Conservation (phyloP, 2,113 vertebrate genomes). For the Hydropotes inermis region DNA sequence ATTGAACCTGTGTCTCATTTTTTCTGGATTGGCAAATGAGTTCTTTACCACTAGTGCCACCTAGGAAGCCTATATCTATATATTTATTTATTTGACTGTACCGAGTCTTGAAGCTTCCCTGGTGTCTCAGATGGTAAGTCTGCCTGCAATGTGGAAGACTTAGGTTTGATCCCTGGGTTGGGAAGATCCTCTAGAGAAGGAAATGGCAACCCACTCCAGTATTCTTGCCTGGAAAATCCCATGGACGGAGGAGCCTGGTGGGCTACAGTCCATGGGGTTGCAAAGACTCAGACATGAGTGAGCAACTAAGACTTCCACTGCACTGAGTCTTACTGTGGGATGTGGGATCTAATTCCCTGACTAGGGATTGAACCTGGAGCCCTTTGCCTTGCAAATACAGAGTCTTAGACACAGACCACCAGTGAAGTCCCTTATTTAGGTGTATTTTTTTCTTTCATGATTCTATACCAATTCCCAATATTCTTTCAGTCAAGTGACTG, state of each 20-base stretch:
- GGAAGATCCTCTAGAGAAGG: background rate
- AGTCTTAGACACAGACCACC: background rate
- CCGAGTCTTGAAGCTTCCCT: background rate
- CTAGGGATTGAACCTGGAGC: background rate
- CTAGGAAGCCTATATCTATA: background rate
- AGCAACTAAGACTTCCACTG: background rate
- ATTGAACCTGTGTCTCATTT: background rate
- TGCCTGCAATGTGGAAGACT: background rate
- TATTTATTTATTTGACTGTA: background rate
- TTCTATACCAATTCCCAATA: background rate
- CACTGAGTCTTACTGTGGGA: background rate
- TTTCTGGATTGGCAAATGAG: background rate
- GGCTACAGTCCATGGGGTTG: background rate
- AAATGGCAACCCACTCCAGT: background rate
- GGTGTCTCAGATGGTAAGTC: background rate
- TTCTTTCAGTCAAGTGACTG: background rate
- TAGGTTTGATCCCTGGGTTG: background rate
- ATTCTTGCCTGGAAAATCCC: background rate
- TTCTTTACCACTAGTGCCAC: background rate
- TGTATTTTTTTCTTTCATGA: background rate
- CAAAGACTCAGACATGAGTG: background rate
- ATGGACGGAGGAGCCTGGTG: background rate
- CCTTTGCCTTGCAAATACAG: background rate
- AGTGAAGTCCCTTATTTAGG: background rate
- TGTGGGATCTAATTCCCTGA: background rate